Base-by-base conservation (phyloP, 2,888 invertebrate species). In the Mactromeris polynyma region DNA sequence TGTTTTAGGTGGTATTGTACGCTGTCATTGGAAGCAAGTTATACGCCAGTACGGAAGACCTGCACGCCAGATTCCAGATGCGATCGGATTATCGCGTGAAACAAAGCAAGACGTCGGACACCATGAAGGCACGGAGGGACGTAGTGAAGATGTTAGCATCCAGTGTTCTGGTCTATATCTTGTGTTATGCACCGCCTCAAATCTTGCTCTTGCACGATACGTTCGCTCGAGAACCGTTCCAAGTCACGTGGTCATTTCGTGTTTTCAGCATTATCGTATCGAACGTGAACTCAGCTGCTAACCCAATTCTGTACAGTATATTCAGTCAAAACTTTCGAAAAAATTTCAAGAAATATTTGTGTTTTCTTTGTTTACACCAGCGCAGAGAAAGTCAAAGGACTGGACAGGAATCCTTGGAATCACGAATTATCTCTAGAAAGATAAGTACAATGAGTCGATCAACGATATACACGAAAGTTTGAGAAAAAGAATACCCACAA, bases 131-230 rank as follows among this genome's bases (percentile, higher is more conserved):
- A 0, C 91, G 97, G 7, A 96, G 96, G 46, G 96, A 96, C 51
- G 97, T 97, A 36, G 97, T 97, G n/a, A 97, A 97, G 93, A 97
- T 97, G 97, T 93, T 97, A 51, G 96, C 97, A 2, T 96, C 97
- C 11, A 97, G 97, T 93, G 97, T 97, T 73, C 88, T 96, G 79
- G 96, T 97, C 6, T 97, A 97, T 93, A 97, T 97, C 89, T 86
- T 97, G 78, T 97, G 97, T 93, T 97, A 97, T 93, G 97, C 97
- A 4, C 97, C 97, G 0, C 96, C 96, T 11, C 97, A 97, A 93
- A 94, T 96, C 2, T 94, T 96, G 14, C 93, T 96, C 11, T 92
- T 97, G 83, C 97, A 97, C 94, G 95, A 95, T 83, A 93, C 96
- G 4, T 93, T 96, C 64, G 94, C 96, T 0, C 40, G 85, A 0